Percentiles rank a stretch among this genome's conserved stretches.
These are phyloP conservation scores for Antennarius maculatus DNA, from an alignment of 2,797 vertebrate species.

Conservation along the genomic window DNA sequence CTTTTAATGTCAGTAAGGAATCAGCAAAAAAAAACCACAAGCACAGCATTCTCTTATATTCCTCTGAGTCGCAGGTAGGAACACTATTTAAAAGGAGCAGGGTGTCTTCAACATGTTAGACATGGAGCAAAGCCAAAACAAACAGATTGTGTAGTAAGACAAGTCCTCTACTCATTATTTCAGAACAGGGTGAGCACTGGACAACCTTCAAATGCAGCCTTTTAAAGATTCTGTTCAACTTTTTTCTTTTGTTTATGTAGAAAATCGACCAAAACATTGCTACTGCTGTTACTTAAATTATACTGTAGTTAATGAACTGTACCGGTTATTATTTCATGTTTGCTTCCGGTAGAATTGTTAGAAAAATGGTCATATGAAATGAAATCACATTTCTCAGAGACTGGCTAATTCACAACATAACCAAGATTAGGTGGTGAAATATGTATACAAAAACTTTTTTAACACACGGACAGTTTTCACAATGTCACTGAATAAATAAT, in stretches of 20 bases:
- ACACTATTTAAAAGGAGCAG: slow-evolving; percentile 22
- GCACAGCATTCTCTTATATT: slow-evolving; percentile 12
- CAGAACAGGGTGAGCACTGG: slow-evolving; percentile 24
- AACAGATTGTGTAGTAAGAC: slow-evolving; percentile 30
- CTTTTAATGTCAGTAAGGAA: slow-evolving; percentile 20
- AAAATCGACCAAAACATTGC: not conserved
- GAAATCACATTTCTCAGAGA: no score
- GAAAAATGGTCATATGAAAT: no score
- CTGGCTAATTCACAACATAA: no score
- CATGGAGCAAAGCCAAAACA: slow-evolving; percentile 38
- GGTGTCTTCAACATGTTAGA: slow-evolving; percentile 49
- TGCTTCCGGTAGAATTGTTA: no score
- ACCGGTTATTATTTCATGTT: no score
- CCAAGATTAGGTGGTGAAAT: no score
- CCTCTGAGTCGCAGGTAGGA: slow-evolving; percentile 37
- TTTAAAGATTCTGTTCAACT: slow-evolving; percentile 8
- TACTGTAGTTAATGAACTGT: no score
- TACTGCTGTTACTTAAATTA: no score
- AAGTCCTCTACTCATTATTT: slow-evolving; percentile 12
- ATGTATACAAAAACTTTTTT: no score
- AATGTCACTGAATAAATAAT: no score
- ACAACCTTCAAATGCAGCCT: slow-evolving; percentile 25
- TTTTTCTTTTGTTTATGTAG: no score
- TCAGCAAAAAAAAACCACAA: slow-evolving; percentile 27
- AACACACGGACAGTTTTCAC: no score